phyloP scores from a whole-genome alignment of 2,797 vertebrate species.

The Phrynocephalus guinanensis region DNA sequence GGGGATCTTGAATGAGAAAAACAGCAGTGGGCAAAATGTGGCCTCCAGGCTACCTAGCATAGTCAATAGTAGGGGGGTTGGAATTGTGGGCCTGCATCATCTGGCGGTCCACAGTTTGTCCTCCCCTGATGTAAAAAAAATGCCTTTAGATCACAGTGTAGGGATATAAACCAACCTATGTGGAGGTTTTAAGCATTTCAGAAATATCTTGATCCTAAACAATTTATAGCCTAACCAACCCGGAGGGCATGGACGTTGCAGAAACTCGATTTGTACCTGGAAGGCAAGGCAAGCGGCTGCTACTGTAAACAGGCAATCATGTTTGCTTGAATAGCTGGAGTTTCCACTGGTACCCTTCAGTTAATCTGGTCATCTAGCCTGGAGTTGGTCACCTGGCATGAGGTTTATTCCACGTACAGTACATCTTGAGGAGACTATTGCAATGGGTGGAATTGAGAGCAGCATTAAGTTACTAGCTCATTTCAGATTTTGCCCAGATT shows the following conservation, averaged over 20 bases:
- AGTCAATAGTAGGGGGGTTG: too few relatives aligned
- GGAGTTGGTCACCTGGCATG: background rate
- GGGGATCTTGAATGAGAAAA: background rate
- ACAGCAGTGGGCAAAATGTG: too few relatives aligned
- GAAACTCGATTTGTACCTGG: background rate
- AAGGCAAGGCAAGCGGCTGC: background rate
- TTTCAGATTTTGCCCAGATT: background rate
- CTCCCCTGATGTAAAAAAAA: background rate
- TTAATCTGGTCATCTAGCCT: background rate
- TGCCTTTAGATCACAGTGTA: background rate
- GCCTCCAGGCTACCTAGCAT: too few relatives aligned
- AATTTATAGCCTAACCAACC: background rate
- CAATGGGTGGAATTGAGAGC: background rate
- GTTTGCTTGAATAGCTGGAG: background rate
- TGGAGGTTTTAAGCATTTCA: background rate
- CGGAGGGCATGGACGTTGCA: background rate
- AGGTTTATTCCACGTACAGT: background rate
- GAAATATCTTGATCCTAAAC: background rate
- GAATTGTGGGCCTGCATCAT: too few relatives aligned
- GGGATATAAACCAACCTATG: background rate
- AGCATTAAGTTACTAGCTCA: background rate
- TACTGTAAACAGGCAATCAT: background rate
- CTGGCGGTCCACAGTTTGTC: too few relatives aligned
- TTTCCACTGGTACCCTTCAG: background rate
- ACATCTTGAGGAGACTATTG: background rate